These are phyloP conservation scores for Ophion obscuratus DNA, from an alignment of 2,888 invertebrate genomes.

Conservation along the genomic window DNA sequence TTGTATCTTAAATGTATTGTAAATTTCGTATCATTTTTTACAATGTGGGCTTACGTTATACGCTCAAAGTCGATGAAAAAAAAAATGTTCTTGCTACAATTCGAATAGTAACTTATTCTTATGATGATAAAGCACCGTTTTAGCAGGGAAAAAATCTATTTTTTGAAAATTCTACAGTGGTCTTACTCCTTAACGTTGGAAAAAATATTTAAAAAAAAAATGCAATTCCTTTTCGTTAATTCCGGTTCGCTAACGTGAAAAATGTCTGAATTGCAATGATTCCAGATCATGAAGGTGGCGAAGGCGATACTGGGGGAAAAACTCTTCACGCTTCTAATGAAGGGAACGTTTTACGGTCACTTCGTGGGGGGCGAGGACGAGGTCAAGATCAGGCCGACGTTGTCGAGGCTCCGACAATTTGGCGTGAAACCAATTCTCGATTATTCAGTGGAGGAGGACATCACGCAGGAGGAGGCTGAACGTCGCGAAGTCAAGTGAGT, in stretches of 20 bases:
- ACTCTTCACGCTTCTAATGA: constrained; percentile 94
- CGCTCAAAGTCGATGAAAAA: too few relatives aligned
- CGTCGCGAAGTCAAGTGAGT: constrained; percentile 97
- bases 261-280: constrained; percentile 4
- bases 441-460: constrained; percentile 99
- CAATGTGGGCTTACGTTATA: too few relatives aligned
- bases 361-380: constrained; percentile 99
- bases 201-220: not conserved
- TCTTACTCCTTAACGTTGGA: too few relatives aligned
- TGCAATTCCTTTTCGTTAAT: not conserved
- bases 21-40: too few relatives aligned
- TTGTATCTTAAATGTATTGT: too few relatives aligned
- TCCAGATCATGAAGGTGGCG: constrained; percentile 93
- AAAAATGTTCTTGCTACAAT: too few relatives aligned
- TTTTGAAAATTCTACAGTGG: too few relatives aligned
- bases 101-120: too few relatives aligned
- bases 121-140: too few relatives aligned
- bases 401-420: constrained; percentile 94
- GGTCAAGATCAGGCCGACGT: constrained; percentile 92
- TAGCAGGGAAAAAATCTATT: too few relatives aligned
- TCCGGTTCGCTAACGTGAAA: too few relatives aligned
- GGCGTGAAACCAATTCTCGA: constrained; percentile 99
- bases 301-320: constrained; percentile 91
- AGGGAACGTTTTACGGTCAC: constrained; percentile 98
- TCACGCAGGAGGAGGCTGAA: constrained; percentile 96